These are phyloP conservation scores for Pteromalus puparum DNA, from an alignment of 1,140 invertebrate species.

Conservation along the genomic window DNA sequence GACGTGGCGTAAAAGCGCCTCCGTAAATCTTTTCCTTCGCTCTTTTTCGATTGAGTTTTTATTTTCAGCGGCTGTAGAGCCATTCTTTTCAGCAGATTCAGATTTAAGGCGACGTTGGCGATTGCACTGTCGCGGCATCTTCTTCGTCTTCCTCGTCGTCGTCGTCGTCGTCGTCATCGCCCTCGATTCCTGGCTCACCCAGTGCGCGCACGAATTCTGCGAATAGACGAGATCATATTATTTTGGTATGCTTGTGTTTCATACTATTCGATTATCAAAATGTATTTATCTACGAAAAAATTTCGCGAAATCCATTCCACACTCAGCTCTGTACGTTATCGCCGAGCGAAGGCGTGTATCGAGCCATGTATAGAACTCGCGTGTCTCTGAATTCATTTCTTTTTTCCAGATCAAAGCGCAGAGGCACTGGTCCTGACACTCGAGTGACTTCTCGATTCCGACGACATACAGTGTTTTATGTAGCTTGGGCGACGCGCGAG, in stretches of 20 bases:
- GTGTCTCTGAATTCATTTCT: conserved; percentile 33
- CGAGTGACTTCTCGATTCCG: neutral
- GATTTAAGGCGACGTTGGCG: conserved; percentile 5
- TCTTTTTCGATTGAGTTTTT: neutral
- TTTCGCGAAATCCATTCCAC: no score
- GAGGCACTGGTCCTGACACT: conserved; percentile 24
- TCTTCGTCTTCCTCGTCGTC: conserved; percentile 81
- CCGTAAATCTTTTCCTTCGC: conserved; percentile 11
- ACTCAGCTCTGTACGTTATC: no score
- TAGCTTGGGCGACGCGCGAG: neutral
- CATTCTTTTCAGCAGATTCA: neutral
- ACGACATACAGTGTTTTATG: neutral
- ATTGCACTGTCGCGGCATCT: neutral
- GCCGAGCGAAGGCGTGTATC: neutral
- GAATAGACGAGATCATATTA: no score
- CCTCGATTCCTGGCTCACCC: conserved; percentile 85
- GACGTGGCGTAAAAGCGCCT: neutral
- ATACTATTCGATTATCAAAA: no score
- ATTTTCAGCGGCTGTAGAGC: neutral
- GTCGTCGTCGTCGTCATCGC: conserved; percentile 87
- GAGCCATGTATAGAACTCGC: neutral
- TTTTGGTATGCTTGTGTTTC: no score
- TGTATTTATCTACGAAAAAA: no score
- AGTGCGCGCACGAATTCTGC: conserved; percentile 90
- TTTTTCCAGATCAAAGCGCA: conserved; percentile 38